Percentiles rank a stretch among this genome's conserved stretches.
phyloP scores from a whole-genome alignment of 2,113 vertebrate species.

The Eurypyga helias region DNA sequence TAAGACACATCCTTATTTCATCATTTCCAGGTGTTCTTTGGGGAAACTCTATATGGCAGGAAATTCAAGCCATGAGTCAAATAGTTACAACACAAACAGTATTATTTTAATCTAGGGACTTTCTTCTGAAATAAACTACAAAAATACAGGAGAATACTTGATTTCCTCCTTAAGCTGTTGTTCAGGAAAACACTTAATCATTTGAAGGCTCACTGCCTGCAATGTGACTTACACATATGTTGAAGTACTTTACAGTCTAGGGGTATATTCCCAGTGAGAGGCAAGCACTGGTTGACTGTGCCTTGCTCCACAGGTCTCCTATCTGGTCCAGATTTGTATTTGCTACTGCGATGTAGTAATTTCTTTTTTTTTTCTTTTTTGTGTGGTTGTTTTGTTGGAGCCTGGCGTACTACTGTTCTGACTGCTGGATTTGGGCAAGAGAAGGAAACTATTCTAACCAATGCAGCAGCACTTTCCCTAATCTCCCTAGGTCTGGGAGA shows the following conservation, averaged over 20 bases:
- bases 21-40: not conserved
- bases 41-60: not conserved
- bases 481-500: not conserved
- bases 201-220: not conserved
- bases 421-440: not conserved
- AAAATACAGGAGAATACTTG: not conserved
- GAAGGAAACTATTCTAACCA: not conserved
- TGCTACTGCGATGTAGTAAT: not conserved
- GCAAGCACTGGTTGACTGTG: not conserved
- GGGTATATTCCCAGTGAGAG: not conserved
- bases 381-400: not conserved
- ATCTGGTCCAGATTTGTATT: not conserved
- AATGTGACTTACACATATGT: not conserved
- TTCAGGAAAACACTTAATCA: constrained; percentile 6
- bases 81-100: not conserved
- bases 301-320: not conserved
- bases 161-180: constrained; percentile 18
- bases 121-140: not conserved
- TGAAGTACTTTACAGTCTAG: not conserved
- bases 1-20: not conserved
- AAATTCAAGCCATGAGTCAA: not conserved
- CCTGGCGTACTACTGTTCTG: not conserved
- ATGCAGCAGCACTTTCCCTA: not conserved
- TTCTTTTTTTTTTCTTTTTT: not conserved
- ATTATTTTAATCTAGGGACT: not conserved